phyloP scores from a whole-genome alignment of 2,797 vertebrate species.

The Leptatherina wallacei region DNA sequence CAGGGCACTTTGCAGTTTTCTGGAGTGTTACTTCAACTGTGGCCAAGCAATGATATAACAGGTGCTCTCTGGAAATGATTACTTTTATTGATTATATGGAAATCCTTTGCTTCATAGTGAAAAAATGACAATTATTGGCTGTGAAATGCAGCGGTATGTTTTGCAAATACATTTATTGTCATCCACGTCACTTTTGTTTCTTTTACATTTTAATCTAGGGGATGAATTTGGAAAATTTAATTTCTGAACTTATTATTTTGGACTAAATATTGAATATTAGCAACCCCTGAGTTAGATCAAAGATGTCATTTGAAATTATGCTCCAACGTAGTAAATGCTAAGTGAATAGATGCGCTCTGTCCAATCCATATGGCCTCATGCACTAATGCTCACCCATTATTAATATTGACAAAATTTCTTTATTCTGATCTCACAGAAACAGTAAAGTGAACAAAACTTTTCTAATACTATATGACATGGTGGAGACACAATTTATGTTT shows the following conservation, averaged over 20 bases:
- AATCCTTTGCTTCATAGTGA: too few relatives aligned
- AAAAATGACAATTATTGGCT: too few relatives aligned
- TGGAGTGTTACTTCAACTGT: neutral
- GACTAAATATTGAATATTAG: neutral
- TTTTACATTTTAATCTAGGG: neutral
- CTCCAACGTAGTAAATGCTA: neutral
- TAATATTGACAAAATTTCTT: constrained; percentile 6
- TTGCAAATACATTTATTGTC: too few relatives aligned
- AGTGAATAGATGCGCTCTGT: constrained; percentile 11
- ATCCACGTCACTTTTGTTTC: too few relatives aligned
- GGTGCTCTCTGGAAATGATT: too few relatives aligned
- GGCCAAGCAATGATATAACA: neutral
- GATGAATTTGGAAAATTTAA: neutral
- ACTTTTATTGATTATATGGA: neutral
- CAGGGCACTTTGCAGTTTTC: neutral
- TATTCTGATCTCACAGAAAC: neutral
- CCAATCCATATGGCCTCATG: neutral
- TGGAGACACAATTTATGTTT: neutral
- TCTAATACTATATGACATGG: neutral
- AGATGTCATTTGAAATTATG: neutral
- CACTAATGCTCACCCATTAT: neutral
- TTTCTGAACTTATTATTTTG: neutral
- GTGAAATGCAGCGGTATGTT: too few relatives aligned
- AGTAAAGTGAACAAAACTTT: neutral
- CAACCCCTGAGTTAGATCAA: neutral